These are phyloP conservation scores for Artibeus lituratus DNA, from an alignment of 2,797 vertebrate genomes.

Conservation along the genomic window DNA sequence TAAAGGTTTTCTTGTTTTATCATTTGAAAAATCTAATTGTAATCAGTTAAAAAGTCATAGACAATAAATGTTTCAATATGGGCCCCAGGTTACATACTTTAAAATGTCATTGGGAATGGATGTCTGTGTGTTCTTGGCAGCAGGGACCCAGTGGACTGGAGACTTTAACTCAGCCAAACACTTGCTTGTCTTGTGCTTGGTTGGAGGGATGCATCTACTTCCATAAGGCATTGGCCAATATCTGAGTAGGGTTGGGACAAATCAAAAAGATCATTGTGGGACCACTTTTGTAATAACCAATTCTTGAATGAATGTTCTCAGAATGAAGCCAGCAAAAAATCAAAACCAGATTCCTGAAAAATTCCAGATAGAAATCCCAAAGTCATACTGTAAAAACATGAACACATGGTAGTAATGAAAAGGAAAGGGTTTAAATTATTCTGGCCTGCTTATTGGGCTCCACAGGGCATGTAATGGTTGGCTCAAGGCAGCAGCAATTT, in stretches of 20 bases:
- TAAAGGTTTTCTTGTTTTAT: constrained; percentile 78
- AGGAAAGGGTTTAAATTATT: neutral
- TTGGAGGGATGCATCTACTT: accelerated
- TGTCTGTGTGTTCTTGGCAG: neutral
- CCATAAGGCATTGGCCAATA: accelerated
- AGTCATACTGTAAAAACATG: neutral
- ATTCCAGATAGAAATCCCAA: neutral
- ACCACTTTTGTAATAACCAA: neutral
- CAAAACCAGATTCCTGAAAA: neutral
- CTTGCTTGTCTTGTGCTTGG: neutral
- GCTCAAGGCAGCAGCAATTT: neutral
- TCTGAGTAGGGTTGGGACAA: neutral
- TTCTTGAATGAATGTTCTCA: neutral
- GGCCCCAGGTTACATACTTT: neutral
- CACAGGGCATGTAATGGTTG: neutral
- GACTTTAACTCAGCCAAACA: neutral
- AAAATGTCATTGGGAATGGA: constrained; percentile 4
- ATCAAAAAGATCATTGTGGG: neutral
- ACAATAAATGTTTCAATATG: constrained; percentile 17
- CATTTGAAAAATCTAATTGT: constrained; percentile 76
- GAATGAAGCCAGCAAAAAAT: neutral
- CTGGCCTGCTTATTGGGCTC: neutral
- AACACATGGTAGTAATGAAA: neutral
- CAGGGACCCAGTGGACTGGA: neutral
- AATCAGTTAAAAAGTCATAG: constrained; percentile 75